A percentile compares a stretch with the other conserved stretches of the same genome.
Conservation (phyloP, 2,113 vertebrate species). For the Lasiurus borealis region DNA sequence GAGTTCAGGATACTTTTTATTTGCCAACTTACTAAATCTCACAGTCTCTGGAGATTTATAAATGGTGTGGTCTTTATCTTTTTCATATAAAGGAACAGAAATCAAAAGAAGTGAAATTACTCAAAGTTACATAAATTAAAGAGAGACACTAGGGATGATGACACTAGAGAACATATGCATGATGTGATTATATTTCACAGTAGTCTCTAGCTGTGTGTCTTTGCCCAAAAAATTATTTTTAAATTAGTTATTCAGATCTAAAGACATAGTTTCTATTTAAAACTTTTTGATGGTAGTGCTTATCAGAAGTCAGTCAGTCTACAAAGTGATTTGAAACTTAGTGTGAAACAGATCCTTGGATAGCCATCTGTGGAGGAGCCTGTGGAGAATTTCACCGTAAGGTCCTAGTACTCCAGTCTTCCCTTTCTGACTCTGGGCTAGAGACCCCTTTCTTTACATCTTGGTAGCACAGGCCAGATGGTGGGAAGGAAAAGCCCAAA, state of each 20-base stretch:
- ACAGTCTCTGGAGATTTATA: not conserved
- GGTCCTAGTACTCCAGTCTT: not conserved
- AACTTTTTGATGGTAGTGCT: not conserved
- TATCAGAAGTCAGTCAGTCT: not conserved
- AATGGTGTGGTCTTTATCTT: not conserved
- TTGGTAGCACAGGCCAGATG: not conserved
- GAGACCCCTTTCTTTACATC: too few species aligned
- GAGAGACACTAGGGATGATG: not conserved
- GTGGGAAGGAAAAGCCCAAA: not conserved
- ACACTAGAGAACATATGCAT: not conserved
- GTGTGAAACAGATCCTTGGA: not conserved
- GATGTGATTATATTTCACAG: not conserved
- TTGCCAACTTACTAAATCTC: not conserved
- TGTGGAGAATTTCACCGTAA: not conserved
- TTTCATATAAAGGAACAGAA: conserved; percentile 42
- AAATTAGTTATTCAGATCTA: not conserved
- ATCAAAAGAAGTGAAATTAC: not conserved
- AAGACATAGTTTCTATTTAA: not conserved
- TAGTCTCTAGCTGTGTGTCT: not conserved
- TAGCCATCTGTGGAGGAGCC: not conserved
- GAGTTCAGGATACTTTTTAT: not conserved
- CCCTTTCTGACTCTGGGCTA: not conserved
- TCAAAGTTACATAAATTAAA: not conserved
- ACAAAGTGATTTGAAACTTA: not conserved
- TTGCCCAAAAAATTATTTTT: not conserved